Base-by-base conservation (phyloP, 1,140 invertebrate genomes). In the Drosophila trapezifrons region DNA sequence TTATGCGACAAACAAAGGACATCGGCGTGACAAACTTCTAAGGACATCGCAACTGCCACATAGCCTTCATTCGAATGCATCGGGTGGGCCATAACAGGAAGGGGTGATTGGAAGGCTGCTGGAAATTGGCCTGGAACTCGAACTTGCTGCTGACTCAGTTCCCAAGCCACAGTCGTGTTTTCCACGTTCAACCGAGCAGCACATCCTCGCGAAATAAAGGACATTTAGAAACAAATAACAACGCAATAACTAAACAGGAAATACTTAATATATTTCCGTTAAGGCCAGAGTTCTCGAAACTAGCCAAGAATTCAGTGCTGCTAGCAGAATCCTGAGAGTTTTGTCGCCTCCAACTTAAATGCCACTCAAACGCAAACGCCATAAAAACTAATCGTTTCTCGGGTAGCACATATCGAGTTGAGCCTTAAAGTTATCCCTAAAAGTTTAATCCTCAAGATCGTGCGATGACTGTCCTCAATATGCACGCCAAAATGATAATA, bases 401-500 rank as follows among this genome's bases (percentile, higher is more conserved):
- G 51, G 13, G 27, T 57, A 13, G 42, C 10, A 20, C 25, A 20
- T 42, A 32, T 17, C 37, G 17, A 40, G 51, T 49, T 13, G 13
- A 13, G 43, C n/a, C 67, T 22, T 17, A 18, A 57, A 32, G 18
- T n/a, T 38, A 25, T 32, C 46, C 37, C 27, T 13, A 32, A 70
- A 47, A 17, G 35, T 15, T 37, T 13, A 10, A 32, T 60, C 27
- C 55, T 18, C 32, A 22, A 60, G 15, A 25, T 40, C 70, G 51
- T 91, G 87, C 70, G 22, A 90, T 91, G 91, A 87, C 85, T 85
- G 80, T 83, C 59, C 65, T 59, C 78, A 92, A 92, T 80, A 91
- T 90, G 91, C 84, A 91, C 75, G 72, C 63, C 52, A 90, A 89
- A 90, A 80, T 85, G 74, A 90, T 91, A 57, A 92, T 92, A 90